These are phyloP conservation scores for Ashinkailepas kermadecensis DNA, from an alignment of 2,888 invertebrate genomes.

Conservation along the genomic window DNA sequence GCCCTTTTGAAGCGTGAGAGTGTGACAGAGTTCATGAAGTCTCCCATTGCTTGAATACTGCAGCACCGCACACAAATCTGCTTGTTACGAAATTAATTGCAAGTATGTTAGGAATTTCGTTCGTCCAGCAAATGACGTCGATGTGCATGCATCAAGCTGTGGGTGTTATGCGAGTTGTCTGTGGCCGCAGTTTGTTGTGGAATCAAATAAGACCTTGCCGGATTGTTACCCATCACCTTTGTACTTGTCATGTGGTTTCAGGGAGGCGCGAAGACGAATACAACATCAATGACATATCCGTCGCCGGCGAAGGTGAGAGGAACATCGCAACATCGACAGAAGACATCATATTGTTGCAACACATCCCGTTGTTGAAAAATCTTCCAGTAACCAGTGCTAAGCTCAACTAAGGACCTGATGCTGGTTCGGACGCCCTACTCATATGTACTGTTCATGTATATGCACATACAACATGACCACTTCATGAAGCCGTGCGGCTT, in stretches of 20 bases:
- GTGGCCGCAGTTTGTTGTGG: not conserved
- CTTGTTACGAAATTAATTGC: no score
- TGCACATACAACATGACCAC: no score
- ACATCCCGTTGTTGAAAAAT: not conserved
- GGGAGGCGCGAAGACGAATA: not conserved
- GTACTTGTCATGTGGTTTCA: not conserved
- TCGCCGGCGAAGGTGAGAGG: not conserved
- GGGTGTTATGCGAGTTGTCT: not conserved
- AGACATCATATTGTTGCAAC: not conserved
- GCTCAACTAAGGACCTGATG: not conserved
- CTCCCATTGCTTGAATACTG: not conserved
- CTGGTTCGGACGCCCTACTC: no score
- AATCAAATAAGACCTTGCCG: not conserved
- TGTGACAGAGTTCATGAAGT: not conserved
- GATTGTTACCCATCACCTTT: not conserved
- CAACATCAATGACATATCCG: not conserved
- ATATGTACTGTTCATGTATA: no score
- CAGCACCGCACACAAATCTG: not conserved
- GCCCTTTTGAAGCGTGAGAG: no score
- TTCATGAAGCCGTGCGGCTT: no score
- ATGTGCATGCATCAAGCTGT: not conserved
- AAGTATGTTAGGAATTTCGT: no score
- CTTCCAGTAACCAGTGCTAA: not conserved
- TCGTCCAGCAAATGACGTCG: not conserved
- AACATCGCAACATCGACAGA: not conserved